Base-by-base conservation (phyloP, 92 coral and sea anemone species). In the Palythoa grandis region DNA sequence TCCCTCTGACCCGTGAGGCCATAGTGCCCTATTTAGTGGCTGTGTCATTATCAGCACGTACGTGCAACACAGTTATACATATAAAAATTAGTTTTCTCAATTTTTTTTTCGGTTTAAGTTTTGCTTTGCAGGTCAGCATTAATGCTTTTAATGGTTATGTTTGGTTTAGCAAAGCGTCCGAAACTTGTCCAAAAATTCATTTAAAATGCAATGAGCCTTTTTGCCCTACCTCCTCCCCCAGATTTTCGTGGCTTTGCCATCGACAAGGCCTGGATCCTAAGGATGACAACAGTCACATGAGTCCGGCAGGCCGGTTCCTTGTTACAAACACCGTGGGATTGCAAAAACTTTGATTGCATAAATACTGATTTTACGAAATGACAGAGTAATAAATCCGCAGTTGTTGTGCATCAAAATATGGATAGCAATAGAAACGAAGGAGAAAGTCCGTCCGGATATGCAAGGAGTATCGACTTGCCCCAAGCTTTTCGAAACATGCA, bases 401-500 rank as follows among this genome's bases (percentile, higher is more conserved):
- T 63, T 22, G 58, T 43, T 22, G 40, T 19, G 6, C 35, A 16
- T 47, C 14, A 86, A 53, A 48, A 94, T 43, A 43, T 94, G 98
- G 91, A 83, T 40, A 78, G 47, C 52, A 29, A 60, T 13, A 86
- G 82, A 56, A 50, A 58, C 17, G 84, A 87, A 72, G 89, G 78
- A 37, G 80, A 74, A 37, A 69, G 43, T 69, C 82, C 90, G 0
- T 79, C 92, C 39, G 98, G 95, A 19, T 94, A 94, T 73, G 98
- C 98, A 7, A 82, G 86, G 73, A 94, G 95, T 39, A 95, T 95
- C 67, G 91, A 92, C 78, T 80, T 96, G 61, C 98, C 99, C 4
- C 96, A 93, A 65, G 97, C 93, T 52, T 96, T 95, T 86, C 95
- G 99, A 19, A 95, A 96, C 76, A 83, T 96, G 70, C 91, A 92